These are phyloP conservation scores for Drosophila kepulauana DNA, from an alignment of 1,140 invertebrate species.

Conservation along the genomic window DNA sequence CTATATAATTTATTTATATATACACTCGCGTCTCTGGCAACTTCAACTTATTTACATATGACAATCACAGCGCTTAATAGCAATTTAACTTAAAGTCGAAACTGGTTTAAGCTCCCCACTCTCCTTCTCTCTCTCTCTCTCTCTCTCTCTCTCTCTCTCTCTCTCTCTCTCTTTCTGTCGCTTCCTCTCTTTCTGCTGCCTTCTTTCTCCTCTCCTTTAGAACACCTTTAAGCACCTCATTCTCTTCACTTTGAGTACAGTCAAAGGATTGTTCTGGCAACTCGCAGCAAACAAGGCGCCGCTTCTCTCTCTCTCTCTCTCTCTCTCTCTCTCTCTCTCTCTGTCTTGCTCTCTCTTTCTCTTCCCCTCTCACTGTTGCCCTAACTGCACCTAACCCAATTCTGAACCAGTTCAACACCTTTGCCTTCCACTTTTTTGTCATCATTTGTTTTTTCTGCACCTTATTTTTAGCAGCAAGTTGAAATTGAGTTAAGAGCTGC, in stretches of 20 bases:
- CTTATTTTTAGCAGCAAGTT: neutral
- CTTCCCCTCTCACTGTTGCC: neutral
- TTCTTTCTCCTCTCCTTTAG: neutral
- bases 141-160: neutral
- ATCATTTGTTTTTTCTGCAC: neutral
- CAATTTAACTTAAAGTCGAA: conserved; percentile 18
- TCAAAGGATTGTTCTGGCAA: conserved; percentile 3
- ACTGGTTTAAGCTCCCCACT: conserved; percentile 16
- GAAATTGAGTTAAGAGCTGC: too few relatives aligned
- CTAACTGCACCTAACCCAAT: conserved; percentile 1
- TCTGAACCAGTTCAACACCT: conserved; percentile 1
- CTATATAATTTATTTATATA: neutral
- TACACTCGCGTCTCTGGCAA: neutral
- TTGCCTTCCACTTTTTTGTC: neutral
- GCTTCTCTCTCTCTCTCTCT: neutral
- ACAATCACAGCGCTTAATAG: conserved; percentile 26
- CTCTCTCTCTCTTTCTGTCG: neutral
- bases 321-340: neutral
- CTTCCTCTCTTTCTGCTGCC: neutral
- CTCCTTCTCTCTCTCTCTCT: neutral
- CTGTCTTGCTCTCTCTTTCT: neutral
- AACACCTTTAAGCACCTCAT: conserved; percentile 1
- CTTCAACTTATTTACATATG: conserved; percentile 22
- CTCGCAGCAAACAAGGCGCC: neutral
- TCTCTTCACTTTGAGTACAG: conserved; percentile 1